These are phyloP conservation scores for Takifugu flavidus DNA, from an alignment of 2,113 vertebrate genomes.

Conservation along the genomic window DNA sequence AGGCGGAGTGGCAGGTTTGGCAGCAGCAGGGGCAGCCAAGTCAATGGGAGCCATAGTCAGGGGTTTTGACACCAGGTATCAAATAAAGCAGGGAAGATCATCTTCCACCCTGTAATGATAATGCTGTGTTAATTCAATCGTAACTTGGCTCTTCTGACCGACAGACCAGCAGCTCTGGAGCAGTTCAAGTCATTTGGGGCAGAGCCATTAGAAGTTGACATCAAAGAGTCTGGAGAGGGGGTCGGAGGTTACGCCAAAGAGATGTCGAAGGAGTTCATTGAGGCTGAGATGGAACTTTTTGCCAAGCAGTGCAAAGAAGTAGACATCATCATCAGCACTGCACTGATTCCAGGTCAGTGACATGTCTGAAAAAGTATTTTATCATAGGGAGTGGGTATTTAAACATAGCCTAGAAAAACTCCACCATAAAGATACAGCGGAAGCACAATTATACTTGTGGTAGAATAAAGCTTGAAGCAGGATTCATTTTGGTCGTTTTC, in stretches of 20 bases:
- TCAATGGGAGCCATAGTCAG: constrained; percentile 80
- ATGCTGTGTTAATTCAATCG: background rate
- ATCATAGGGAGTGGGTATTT: background rate
- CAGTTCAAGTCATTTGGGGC: constrained; percentile 79
- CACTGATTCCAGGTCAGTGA: constrained; percentile 75
- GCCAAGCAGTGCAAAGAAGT: constrained; percentile 74
- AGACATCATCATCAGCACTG: constrained; percentile 71
- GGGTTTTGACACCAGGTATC: constrained; percentile 79
- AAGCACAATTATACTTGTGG: too few species aligned
- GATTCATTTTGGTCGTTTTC: background rate
- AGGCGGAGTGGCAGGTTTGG: constrained; percentile 79
- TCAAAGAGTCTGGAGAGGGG: constrained; percentile 73
- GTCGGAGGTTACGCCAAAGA: constrained; percentile 77
- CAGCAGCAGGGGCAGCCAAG: constrained; percentile 81
- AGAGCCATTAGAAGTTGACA: constrained; percentile 70
- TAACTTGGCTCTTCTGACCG: background rate
- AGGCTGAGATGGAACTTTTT: constrained; percentile 76
- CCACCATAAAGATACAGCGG: too few species aligned
- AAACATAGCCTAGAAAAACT: background rate
- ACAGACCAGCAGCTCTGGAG: constrained; percentile 74
- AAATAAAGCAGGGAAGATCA: background rate
- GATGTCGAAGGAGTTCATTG: constrained; percentile 77
- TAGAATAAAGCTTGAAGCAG: background rate
- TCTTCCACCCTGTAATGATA: background rate
- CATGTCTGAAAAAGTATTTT: background rate